Percentiles rank a stretch among this genome's conserved stretches.
These are phyloP conservation scores for Pseudomyrmex dendroicus DNA, from an alignment of 1,140 invertebrate genomes.

Conservation along the genomic window DNA sequence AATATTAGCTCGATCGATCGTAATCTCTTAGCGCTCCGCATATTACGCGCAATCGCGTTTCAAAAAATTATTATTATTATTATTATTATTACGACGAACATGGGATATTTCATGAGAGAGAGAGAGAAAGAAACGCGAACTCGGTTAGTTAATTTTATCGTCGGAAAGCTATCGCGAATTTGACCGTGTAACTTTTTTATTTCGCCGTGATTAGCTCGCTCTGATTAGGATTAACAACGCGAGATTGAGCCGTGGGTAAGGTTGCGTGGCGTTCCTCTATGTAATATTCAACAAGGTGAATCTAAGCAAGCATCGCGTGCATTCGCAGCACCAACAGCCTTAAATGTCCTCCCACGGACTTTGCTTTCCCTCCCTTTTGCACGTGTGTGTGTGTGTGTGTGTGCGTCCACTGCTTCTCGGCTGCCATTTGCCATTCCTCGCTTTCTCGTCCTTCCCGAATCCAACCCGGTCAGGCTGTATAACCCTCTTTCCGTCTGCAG, in stretches of 20 bases:
- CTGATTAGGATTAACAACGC: constrained; percentile 41
- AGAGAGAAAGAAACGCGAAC: not conserved
- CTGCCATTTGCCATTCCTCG: constrained; percentile 64
- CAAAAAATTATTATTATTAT: constrained; percentile 7
- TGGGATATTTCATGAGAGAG: not conserved
- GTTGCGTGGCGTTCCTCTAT: constrained; percentile 57
- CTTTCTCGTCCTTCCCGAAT: constrained; percentile 50
- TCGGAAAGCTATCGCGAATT: not conserved
- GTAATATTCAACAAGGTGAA: constrained; percentile 74
- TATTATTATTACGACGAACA: constrained; percentile 22
- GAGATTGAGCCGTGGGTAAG: constrained; percentile 34
- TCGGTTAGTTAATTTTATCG: not conserved
- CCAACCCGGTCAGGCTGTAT: constrained; percentile 48
- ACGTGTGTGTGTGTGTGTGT: not conserved
- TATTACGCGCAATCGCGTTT: not conserved
- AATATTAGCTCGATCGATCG: not conserved
- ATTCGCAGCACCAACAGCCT: constrained; percentile 30
- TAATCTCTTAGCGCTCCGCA: constrained; percentile 22
- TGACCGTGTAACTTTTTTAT: constrained; percentile 4
- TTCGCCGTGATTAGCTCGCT: constrained; percentile 29
- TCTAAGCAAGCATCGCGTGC: constrained; percentile 66
- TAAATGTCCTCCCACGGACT: constrained; percentile 33
- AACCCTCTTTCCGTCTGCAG: constrained; percentile 58
- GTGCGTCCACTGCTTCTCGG: constrained; percentile 32
- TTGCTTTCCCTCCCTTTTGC: not conserved